Conservation (phyloP, 2,888 invertebrate species). For the Leistus spinibarbis region DNA sequence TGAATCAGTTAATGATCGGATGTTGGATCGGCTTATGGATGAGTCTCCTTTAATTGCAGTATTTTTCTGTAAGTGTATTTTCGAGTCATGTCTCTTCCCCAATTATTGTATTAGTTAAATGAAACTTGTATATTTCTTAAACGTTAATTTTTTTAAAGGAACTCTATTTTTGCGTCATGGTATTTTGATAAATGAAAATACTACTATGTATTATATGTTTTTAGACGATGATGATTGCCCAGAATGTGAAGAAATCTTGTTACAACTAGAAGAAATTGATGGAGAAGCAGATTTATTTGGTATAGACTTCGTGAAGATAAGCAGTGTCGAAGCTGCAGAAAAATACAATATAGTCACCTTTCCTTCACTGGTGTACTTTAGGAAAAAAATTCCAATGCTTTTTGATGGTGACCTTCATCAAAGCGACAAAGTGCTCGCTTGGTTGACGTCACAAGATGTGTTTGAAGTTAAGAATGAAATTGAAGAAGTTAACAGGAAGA, state of each 20-base stretch:
- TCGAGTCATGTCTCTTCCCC: constrained; percentile 10
- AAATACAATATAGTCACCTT: constrained; percentile 83
- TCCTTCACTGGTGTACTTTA: constrained; percentile 87
- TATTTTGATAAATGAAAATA: too few species aligned
- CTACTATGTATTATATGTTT: constrained; percentile 41
- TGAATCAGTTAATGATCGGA: constrained; percentile 88
- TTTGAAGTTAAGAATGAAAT: constrained; percentile 96
- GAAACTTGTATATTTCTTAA: background rate
- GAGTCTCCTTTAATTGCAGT: constrained; percentile 89
- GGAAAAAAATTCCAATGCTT: constrained; percentile 77
- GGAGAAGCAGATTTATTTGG: constrained; percentile 92
- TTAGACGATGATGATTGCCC: constrained; percentile 88
- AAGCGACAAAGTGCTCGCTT: constrained; percentile 81
- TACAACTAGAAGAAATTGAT: constrained; percentile 91
- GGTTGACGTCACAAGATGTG: constrained; percentile 93
- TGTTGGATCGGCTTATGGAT: constrained; percentile 82
- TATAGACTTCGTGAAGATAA: constrained; percentile 94
- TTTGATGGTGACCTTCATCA: constrained; percentile 91
- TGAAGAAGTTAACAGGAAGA: constrained; percentile 95
- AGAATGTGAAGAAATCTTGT: constrained; percentile 89
- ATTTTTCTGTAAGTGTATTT: constrained; percentile 79
- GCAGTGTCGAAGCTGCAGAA: constrained; percentile 79
- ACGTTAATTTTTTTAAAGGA: too few species aligned
- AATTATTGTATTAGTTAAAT: background rate
- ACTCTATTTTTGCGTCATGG: too few species aligned